Evolutionary conservation across 2,888 invertebrate genomes (phyloP).

Genomic region (Eledona agricola): DNA sequence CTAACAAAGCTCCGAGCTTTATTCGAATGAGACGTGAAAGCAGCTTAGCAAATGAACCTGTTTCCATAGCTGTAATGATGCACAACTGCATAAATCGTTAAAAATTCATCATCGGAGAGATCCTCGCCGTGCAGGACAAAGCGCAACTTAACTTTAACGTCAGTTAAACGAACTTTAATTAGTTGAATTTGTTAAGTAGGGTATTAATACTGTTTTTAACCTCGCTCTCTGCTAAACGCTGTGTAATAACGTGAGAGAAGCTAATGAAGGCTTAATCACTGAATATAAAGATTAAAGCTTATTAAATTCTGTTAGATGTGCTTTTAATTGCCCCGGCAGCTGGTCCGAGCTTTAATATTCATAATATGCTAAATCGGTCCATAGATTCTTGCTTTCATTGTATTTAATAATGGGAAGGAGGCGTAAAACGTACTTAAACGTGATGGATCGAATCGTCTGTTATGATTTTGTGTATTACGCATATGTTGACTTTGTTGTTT

Average conservation of each 20-base stretch:
- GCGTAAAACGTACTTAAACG: conserved; percentile 2
- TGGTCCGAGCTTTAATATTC: conserved; percentile 35
- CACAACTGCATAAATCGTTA: conserved; percentile 29
- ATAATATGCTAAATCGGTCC: conserved; percentile 31
- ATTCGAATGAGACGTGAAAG: conserved; percentile 20
- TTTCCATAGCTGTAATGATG: conserved; percentile 21
- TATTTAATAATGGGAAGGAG: conserved; percentile 6
- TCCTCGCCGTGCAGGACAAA: conserved; percentile 8
- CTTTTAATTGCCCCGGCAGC: conserved; percentile 42
- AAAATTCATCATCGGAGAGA: conserved; percentile 18
- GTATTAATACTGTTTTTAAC: conserved; percentile 37
- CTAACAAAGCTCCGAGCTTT: conserved; percentile 12
- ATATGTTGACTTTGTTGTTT: no score
- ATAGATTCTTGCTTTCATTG: conserved; percentile 14
- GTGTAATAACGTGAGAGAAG: conserved; percentile 40
- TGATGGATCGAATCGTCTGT: no score
- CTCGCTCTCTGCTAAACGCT: conserved; percentile 35
- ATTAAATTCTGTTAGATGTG: conserved; percentile 44
- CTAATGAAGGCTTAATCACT: conserved; percentile 44
- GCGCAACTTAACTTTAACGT: conserved; percentile 14
- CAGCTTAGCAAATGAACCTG: conserved; percentile 18
- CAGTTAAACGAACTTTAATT: conserved; percentile 33
- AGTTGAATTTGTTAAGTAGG: conserved; percentile 36
- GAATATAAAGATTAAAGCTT: conserved; percentile 44
- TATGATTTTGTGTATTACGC: no score